Conservation (phyloP, 2,113 vertebrate species). For the Crotophaga sulcirostris region DNA sequence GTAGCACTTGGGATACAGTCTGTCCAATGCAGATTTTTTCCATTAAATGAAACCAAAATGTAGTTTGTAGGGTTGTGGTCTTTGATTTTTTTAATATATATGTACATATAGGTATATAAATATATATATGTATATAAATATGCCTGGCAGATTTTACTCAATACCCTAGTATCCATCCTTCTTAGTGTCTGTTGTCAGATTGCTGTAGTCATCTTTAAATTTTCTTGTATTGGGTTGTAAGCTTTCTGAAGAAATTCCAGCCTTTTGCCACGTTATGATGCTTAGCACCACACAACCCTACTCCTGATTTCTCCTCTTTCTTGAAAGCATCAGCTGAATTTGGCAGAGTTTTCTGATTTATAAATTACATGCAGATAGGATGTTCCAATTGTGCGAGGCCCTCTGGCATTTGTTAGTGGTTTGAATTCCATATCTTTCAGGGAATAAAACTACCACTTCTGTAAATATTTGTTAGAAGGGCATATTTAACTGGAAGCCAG, state of each 20-base stretch:
- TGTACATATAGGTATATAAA: background rate
- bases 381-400: background rate
- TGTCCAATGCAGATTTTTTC: background rate
- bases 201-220: background rate
- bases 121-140: background rate
- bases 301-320: background rate
- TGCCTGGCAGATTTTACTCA: background rate
- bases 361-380: background rate
- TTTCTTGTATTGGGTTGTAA: background rate
- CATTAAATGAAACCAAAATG: background rate
- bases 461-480: background rate
- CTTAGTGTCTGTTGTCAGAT: background rate
- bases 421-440: background rate
- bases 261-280: background rate
- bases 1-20: background rate
- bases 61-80: background rate
- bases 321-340: background rate
- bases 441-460: background rate
- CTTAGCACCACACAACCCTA: background rate
- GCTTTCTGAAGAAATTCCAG: background rate
- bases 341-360: background rate
- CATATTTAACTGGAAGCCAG: background rate
- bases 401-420: background rate
- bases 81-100: background rate
- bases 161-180: background rate